phyloP scores from a whole-genome alignment of 2,888 invertebrate species.

The Lissocephala sabroskyi region DNA sequence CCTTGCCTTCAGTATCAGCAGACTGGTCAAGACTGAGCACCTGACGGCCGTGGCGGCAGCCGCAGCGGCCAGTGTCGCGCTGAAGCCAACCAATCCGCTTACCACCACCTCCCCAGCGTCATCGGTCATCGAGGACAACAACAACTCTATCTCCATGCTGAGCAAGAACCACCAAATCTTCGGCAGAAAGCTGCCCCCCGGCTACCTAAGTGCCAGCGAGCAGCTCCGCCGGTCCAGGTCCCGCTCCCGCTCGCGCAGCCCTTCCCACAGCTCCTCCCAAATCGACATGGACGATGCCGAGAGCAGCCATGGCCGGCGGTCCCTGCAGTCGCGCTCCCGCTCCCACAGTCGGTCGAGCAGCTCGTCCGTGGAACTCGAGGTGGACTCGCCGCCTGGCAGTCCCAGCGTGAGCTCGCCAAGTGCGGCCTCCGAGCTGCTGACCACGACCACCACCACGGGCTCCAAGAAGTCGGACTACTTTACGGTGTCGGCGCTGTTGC shows the following conservation, averaged over 20 bases:
- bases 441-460: slow-evolving; percentile 67
- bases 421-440: slow-evolving; percentile 67
- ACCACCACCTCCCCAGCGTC: slow-evolving; percentile 20
- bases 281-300: slow-evolving; percentile 67
- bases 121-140: slow-evolving; percentile 63
- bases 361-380: slow-evolving; percentile 83
- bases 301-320: slow-evolving; percentile 40
- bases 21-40: slow-evolving; percentile 77
- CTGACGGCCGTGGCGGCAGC: slow-evolving; percentile 76
- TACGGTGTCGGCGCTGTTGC: slow-evolving; percentile 85
- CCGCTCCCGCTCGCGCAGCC: slow-evolving; percentile 68
- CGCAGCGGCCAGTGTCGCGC: slow-evolving; percentile 72
- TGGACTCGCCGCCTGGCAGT: slow-evolving; percentile 79
- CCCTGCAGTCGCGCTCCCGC: slow-evolving; percentile 51
- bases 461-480: slow-evolving; percentile 85
- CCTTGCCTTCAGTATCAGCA: slow-evolving; percentile 88
- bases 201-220: slow-evolving; percentile 70
- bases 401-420: slow-evolving; percentile 62
- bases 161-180: slow-evolving; percentile 67
- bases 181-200: slow-evolving; percentile 75
- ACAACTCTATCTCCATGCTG: slow-evolving; percentile 68
- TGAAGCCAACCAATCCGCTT: slow-evolving; percentile 47
- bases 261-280: slow-evolving; percentile 55
- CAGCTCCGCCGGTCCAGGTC: slow-evolving; percentile 51
- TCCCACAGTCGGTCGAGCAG: slow-evolving; percentile 59